These are phyloP conservation scores for Drosophila anomalipes DNA, from an alignment of 2,888 invertebrate genomes.

Conservation along the genomic window DNA sequence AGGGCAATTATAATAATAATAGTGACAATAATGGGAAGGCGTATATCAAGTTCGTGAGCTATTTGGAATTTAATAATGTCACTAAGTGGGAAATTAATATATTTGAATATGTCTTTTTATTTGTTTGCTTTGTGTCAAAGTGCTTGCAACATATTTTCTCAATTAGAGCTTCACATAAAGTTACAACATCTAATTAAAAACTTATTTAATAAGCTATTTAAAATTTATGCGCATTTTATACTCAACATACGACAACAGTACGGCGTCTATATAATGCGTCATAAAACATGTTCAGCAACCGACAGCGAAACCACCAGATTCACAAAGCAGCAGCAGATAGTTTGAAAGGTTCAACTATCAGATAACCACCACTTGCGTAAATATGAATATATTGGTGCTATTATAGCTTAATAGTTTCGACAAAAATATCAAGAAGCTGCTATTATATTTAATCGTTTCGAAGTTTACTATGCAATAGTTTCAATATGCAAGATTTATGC, in stretches of 20 bases:
- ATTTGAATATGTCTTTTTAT: neutral
- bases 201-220: neutral
- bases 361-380: neutral
- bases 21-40: neutral
- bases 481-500: too few species aligned
- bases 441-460: neutral
- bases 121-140: neutral
- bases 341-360: neutral
- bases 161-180: neutral
- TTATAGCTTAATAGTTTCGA: neutral
- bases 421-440: neutral
- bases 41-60: neutral
- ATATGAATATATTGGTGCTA: neutral
- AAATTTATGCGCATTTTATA: conserved; percentile 16
- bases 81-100: neutral
- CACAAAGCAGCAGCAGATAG: neutral
- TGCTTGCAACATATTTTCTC: neutral
- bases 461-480: neutral
- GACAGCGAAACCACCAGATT: conserved; percentile 14
- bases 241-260: neutral
- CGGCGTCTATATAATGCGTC: conserved; percentile 18
- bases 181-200: neutral
- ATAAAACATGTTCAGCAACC: conserved; percentile 53
- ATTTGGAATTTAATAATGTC: neutral
- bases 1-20: neutral